A percentile compares a stretch with the other conserved stretches of the same genome.
phyloP scores from a whole-genome alignment of 2,797 vertebrate species.

The Molothrus aeneus region DNA sequence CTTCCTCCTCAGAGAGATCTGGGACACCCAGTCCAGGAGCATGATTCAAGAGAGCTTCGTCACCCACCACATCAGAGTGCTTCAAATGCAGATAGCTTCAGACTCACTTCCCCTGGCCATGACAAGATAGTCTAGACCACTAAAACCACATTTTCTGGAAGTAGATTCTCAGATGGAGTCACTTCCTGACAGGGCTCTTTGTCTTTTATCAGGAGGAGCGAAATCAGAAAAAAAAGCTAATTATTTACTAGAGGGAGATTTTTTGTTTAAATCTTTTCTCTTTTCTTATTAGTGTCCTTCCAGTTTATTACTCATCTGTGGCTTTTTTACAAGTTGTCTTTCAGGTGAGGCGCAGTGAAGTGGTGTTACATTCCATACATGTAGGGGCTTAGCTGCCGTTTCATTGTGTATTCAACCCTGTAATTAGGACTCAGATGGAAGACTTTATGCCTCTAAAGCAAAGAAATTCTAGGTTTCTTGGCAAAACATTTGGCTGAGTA shows the following conservation, averaged over 20 bases:
- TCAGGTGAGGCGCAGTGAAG: slow-evolving; percentile 64
- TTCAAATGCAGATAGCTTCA: accelerated
- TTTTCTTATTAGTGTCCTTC: slow-evolving; percentile 56
- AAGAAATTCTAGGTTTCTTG: slow-evolving; percentile 74
- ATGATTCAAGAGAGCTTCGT: not conserved
- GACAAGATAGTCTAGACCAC: slow-evolving; percentile 35
- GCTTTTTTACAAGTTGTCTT: slow-evolving; percentile 68
- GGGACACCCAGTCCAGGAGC: not conserved
- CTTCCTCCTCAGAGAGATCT: not conserved
- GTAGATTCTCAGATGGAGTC: not conserved
- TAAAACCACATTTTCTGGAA: slow-evolving; percentile 57
- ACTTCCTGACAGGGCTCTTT: slow-evolving; percentile 43
- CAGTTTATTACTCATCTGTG: slow-evolving; percentile 71
- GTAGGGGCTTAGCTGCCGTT: slow-evolving; percentile 74
- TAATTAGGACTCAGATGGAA: slow-evolving; percentile 76
- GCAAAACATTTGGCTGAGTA: slow-evolving; percentile 66
- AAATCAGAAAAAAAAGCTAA: slow-evolving; percentile 26
- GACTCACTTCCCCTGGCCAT: not conserved
- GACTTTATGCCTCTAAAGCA: slow-evolving; percentile 72
- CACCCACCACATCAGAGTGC: accelerated
- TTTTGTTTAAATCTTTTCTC: not conserved
- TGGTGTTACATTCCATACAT: slow-evolving; percentile 76
- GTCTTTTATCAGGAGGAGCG: not conserved
- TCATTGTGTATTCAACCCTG: slow-evolving; percentile 76
- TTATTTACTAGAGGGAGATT: slow-evolving; percentile 26